Base-by-base conservation (phyloP, 2,797 vertebrate species). In the Bryconaethiops microstoma region DNA sequence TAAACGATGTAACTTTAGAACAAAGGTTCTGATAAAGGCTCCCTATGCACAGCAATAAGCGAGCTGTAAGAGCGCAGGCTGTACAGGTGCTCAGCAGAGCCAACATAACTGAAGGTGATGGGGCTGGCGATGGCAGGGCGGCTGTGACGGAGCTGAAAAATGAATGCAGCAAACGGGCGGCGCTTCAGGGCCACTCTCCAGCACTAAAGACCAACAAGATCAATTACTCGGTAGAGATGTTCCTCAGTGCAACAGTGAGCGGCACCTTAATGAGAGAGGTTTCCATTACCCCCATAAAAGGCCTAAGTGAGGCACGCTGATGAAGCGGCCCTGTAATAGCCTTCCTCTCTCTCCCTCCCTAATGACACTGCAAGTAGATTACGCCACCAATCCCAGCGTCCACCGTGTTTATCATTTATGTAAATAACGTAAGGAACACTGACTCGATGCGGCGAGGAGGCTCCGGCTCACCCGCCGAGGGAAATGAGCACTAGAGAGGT, bases 91-190 rank as follows among this genome's bases (percentile, higher is more conserved):
- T 74, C 54, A 35, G 63, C 76, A 88, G 87, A 89, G 52, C 73
- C 39, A n/a, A 29, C 29, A n/a, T 35, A 59, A 76, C 84, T 72
- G 84, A 88, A 88, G 82, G 84, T 76, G 90, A 86, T n/a, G 83
- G 67, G 83, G 86, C 63, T 0, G 68, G 54, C 86, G 89, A 78
- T 86, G 83, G 85, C 83, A 83, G 88, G 89, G 77, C 81, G 80
- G 88, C 88, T 88, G 88, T 88, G 87, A 69, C 87, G 76, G 87
- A 89, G 90, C 89, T 94, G 93, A 94, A 92, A 93, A 93, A 94
- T 93, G 88, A 92, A 93, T 94, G 92, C 92, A 92, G 91, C 90
- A 94, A 93, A 92, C 88, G 90, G 90, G 90, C 90, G 89, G 92
- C 84, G 91, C 91, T 93, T 92, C 90, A 88, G 91, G 88, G 88